Evolutionary conservation across 2,888 invertebrate species (phyloP), one percentile per base, ranked within the genome.

Genomic region (Erannis defoliaria): DNA sequence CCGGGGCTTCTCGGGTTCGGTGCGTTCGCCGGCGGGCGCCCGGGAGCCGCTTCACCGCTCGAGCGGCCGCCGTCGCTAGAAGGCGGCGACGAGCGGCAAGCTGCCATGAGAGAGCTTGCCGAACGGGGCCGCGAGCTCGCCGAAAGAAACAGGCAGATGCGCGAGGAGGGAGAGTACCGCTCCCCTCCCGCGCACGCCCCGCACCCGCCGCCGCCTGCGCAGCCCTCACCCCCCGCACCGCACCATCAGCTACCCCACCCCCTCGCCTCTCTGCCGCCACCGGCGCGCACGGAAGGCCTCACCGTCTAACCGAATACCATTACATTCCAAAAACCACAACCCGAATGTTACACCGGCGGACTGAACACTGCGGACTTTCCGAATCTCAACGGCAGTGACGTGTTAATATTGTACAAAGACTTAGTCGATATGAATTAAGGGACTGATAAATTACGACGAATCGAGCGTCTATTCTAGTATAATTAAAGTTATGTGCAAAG

Each of bases 1-100:
- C 96, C 96, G 43, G 96, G 96, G 19, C 90, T 96, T 16, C 93
- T 97, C 64, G 96, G 96, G n/a, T 96, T 97, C 84, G 95, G 96
- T 6, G 96, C 96, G 55, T 95, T 96, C 75, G 93, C 92, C 16
- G 94, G 94, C 18, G 88, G 77, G 0, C 91, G 94, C 50, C 90
- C 94, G 16, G 94, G 93, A 8, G 94, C 94, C 37, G 89, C 94
- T 6, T 94, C 94, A 35, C 93, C 93, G 0, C 78, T 93, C 37
- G 92, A 93, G 71, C 75, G 93, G 67, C 92, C 91, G 19, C 90
- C 92, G 14, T 90, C 92, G 16, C 81, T 93, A 26, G 91, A 92
- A 19, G 88, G 90, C 72, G 78, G 89, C 65, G 82, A 90, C 67
- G 93, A 93, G 79, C 75, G 93, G 58, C 86, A 92, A 66, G 89